A percentile compares a stretch with the other conserved stretches of the same genome.
phyloP scores from a whole-genome alignment of 2,797 vertebrate species.

The Oceanodroma leucorhoa region DNA sequence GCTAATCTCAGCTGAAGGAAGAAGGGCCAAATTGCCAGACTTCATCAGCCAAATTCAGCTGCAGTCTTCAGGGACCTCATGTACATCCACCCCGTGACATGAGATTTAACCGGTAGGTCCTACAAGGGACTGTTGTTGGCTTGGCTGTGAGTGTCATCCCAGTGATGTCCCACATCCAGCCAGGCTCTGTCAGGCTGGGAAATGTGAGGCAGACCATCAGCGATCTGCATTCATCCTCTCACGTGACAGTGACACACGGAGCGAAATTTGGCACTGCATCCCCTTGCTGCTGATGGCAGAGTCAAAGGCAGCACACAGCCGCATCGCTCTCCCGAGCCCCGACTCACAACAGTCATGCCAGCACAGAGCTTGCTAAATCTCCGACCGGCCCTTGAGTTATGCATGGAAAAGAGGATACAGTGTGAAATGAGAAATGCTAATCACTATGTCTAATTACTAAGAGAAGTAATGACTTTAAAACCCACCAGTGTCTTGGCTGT shows the following conservation, averaged over 20 bases:
- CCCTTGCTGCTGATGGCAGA: not conserved
- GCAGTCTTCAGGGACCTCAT: not conserved
- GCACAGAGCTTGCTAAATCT: not conserved
- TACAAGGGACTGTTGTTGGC: not conserved
- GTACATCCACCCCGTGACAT: too few relatives aligned
- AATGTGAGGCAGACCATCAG: not conserved
- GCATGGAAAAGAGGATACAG: not conserved
- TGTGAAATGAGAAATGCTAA: not conserved
- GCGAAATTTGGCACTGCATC: not conserved
- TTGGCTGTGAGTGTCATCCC: not conserved
- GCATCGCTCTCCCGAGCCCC: not conserved
- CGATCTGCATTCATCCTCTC: not conserved
- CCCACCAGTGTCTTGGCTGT: not conserved
- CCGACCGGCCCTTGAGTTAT: rapidly evolving
- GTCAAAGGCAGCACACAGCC: not conserved
- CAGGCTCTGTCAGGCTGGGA: not conserved
- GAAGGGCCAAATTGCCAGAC: not conserved
- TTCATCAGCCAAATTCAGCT: not conserved
- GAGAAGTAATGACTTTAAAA: not conserved
- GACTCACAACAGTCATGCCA: not conserved
- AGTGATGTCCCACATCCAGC: rapidly evolving
- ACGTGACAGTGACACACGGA: not conserved
- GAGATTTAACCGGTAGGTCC: not conserved
- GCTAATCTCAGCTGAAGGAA: not conserved
- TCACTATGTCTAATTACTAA: not conserved